Evolutionary conservation across 2,113 vertebrate species (phyloP).

Genomic region (Struthidea cinerea): DNA sequence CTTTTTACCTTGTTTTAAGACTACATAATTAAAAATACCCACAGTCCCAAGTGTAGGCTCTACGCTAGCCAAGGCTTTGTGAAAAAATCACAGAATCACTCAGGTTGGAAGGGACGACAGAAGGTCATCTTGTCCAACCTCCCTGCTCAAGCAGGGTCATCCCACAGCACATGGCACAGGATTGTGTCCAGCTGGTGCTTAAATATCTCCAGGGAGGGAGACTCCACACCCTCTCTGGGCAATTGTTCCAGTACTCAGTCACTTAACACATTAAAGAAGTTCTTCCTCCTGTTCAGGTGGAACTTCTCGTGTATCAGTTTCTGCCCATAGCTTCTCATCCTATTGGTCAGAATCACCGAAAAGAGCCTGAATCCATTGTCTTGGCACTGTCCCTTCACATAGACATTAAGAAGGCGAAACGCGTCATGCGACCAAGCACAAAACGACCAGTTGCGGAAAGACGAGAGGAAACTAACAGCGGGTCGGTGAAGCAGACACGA

Average conservation of each 20-base stretch:
- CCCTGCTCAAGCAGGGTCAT: too few species aligned
- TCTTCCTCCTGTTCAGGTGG: background rate
- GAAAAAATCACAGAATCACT: background rate
- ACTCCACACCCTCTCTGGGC: fast-evolving
- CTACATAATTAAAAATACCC: background rate
- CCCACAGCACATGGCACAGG: background rate
- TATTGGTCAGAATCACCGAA: background rate
- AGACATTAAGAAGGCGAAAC: fast-evolving
- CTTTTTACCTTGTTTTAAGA: background rate
- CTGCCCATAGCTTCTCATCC: too few species aligned
- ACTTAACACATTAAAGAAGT: too few species aligned
- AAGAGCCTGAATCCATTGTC: background rate
- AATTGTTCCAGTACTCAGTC: too few species aligned
- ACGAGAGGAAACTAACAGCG: fast-evolving
- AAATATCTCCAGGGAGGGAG: background rate
- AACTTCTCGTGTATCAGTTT: background rate
- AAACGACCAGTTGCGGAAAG: fast-evolving
- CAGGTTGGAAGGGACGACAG: background rate
- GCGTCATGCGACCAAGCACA: too few species aligned
- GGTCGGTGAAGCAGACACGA: background rate
- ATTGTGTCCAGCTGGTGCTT: background rate
- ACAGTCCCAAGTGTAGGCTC: background rate
- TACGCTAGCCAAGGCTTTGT: background rate
- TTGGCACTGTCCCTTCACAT: fast-evolving
- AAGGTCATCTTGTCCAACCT: background rate